Evolutionary conservation across 2,113 vertebrate genomes (phyloP), one percentile per base, ranked within the genome.

Genomic region (Oriolus oriolus): DNA sequence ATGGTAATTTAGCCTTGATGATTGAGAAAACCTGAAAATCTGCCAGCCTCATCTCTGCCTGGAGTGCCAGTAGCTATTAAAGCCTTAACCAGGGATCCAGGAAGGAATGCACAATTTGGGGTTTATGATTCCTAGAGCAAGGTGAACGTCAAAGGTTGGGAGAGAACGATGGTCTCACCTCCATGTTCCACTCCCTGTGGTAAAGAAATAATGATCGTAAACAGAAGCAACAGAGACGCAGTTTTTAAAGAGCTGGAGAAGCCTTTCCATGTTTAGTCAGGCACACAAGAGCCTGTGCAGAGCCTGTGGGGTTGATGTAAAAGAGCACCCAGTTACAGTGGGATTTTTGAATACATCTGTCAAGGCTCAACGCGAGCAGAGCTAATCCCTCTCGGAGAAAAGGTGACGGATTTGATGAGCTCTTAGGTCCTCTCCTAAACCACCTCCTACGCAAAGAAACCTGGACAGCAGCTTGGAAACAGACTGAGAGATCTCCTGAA

Each of bases 31-130:
- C 6, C 16, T 76, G 65, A 93, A 73, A 88, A 83, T 37, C 76
- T 35, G 63, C 75, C 88, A 96, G 85, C 26, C 70, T 66, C 66
- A 80, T 53, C 75, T 71, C 70, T 83, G 70, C 27, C 71, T 86
- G 75, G 31, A 78, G 80, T n/a, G 82, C n/a, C 82, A 88, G 49
- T 15, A 95, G 61, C 56, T 75, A 79, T 73, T 60, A 91, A 85
- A 96, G 37, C 45, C 26, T 52, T 44, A 59, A 78, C 12, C 33
- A 71, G 80, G 65, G 59, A 53, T 84, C 52, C 28, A 60, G 79
- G 60, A 26, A 91, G 78, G 60, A 85, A 91, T n/a, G 39, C 27
- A 26, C 5, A 23, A 89, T 61, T 85, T 87, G 45, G 66, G 63
- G 61, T 33, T 96, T 76, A 53, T 1, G 4, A 83, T 53, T 87